These are phyloP conservation scores for Prinia subflava DNA, from an alignment of 2,113 vertebrate genomes.

Conservation along the genomic window DNA sequence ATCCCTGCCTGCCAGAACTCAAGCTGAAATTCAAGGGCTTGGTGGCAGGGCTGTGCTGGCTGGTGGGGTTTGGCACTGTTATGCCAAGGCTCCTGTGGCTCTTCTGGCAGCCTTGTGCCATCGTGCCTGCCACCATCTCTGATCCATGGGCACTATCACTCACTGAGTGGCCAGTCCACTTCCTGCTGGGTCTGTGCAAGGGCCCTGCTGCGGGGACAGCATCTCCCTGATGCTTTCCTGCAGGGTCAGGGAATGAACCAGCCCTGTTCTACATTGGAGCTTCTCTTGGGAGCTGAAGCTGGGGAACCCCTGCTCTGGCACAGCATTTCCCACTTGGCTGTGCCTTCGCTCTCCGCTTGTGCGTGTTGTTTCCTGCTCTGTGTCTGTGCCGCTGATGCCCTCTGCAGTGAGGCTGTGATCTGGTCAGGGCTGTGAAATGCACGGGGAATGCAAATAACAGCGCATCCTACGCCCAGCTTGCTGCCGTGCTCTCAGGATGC, in stretches of 20 bases:
- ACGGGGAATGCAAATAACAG: not conserved
- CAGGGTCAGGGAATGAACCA: fast-evolving
- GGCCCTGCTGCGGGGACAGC: fast-evolving
- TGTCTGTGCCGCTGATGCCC: not conserved
- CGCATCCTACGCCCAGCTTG: fast-evolving
- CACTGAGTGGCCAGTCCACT: fast-evolving
- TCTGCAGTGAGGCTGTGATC: not conserved
- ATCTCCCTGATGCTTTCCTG: not conserved
- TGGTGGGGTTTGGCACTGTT: not conserved
- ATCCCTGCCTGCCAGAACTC: not conserved
- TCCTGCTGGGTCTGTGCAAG: not conserved
- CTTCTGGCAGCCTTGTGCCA: not conserved
- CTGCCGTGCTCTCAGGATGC: not conserved
- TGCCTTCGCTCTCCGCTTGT: not conserved
- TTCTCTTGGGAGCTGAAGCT: not conserved
- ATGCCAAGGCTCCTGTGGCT: not conserved
- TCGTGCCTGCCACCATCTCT: not conserved
- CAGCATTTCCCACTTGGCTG: not conserved
- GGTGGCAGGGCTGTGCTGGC: not conserved
- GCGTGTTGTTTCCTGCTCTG: fast-evolving
- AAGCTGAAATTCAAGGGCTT: not conserved
- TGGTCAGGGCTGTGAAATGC: not conserved
- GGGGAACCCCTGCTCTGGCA: not conserved
- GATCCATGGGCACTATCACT: fast-evolving
- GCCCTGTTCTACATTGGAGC: fast-evolving